Conservation (phyloP, 2,797 vertebrate genomes). For the Tapera naevia region DNA sequence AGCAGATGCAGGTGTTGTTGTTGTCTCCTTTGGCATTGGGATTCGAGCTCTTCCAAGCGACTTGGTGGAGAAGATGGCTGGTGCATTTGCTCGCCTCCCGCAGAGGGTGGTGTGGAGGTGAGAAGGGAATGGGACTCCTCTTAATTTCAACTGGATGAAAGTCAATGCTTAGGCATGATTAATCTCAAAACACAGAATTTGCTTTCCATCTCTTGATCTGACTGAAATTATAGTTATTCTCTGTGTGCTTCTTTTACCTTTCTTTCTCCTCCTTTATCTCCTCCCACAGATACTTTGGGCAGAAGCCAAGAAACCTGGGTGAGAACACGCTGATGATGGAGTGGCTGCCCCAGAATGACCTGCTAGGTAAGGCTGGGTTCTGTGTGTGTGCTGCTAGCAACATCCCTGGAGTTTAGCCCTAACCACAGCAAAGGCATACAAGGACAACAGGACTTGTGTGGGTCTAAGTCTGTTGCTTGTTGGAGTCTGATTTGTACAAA, state of each 20-base stretch:
- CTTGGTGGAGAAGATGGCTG: conserved; percentile 66
- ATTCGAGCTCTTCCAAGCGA: conserved; percentile 45
- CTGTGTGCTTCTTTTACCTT: background rate
- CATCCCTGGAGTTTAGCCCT: background rate
- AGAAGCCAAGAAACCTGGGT: conserved; percentile 63
- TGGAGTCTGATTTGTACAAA: background rate
- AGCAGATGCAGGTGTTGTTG: conserved; percentile 66
- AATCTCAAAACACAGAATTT: background rate
- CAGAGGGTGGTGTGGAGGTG: conserved; percentile 73
- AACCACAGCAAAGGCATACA: background rate
- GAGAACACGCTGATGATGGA: conserved; percentile 66
- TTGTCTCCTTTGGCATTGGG: conserved; percentile 77
- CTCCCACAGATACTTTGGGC: conserved; percentile 58
- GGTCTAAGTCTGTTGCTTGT: background rate
- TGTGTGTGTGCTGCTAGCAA: background rate
- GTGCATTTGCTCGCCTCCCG: conserved; percentile 58
- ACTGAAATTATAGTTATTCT: background rate
- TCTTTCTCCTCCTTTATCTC: background rate
- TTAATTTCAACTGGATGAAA: background rate
- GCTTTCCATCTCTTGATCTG: background rate
- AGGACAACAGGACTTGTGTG: background rate
- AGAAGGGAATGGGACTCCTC: background rate
- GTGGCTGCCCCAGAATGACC: conserved; percentile 75
- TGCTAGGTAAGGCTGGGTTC: conserved; percentile 63
- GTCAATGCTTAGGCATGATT: background rate